Evolutionary conservation across 2,888 invertebrate species (phyloP), one percentile per base, ranked within the genome.

Genomic region (Corythucha ciliata): DNA sequence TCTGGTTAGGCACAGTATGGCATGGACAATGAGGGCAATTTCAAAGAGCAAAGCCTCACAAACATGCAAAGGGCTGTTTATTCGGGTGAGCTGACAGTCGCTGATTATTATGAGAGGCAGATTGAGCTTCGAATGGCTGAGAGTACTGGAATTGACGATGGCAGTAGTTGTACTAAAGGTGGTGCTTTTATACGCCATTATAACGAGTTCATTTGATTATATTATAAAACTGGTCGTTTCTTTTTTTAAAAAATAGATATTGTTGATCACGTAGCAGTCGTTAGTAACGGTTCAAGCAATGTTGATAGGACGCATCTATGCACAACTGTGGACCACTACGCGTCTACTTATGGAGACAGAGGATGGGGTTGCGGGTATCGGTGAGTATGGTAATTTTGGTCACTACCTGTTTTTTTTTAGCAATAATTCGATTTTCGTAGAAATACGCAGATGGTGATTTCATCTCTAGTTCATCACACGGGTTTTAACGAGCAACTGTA

Each of bases 341-440:
- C 85, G 1, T 84, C 85, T 34, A 86, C 87, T 0, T 88, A 87
- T 64, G 90, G 88, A 1, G 91, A 91, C 69, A 76, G 81, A 61
- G 91, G 91, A 7, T 92, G 90, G 89, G 91, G 91, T 2, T 92
- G 92, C 65, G 92, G 92, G 0, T 91, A 90, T 66, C 74, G 67
- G 67, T 68, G 14, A 12, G 34, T 34, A 16, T 29, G 8, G 29
- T 29, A 56, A 10, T 20, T 53, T 33, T n/a, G 14, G 10, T 6
- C 20, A n/a, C 26, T 21, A 2, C 27, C 21, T 37, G 12, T 25
- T 10, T 41, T 47, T 45, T 45, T 14, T 42, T 12, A 10, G 29
- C n/a, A 29, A n/a, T 12, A 29, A 29, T 12, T 29, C 29, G 29
- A 29, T 10, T 29, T 33, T 51, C 54, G 21, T 56, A 68, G 91